Base-by-base conservation (phyloP, 2,113 vertebrate genomes). In the Rallus limicola region DNA sequence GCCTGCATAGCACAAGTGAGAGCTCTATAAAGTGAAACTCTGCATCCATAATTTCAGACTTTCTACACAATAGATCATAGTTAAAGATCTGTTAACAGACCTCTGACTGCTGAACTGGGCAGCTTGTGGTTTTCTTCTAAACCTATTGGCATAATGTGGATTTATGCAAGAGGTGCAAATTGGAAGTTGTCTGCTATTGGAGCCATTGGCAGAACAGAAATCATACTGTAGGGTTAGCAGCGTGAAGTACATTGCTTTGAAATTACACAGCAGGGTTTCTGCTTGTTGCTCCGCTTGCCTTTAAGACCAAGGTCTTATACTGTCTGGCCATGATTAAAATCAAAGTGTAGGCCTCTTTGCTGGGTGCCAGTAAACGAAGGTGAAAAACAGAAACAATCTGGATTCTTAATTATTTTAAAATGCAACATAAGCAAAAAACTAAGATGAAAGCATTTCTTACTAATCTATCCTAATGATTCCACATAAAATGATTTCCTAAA, bases 81-180 rank as follows among this genome's bases (percentile, higher is more conserved):
- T 98, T 98, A 98, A 98, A 97, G 96, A 97, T 98, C 98, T 98
- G 98, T 98, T 98, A 98, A 98, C 98, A 98, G 97, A 97, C 96
- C 97, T 98, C 97, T 98, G 97, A 97, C 82, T 93, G 98, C 97
- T 96, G 96, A 94, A 86, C 93, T 78, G 83, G 93, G 96, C 74
- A 97, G 92, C 97, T 97, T 98, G 97, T 97, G 97, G 97, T 97
- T 98, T 98, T 94, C 97, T 97, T 97, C 93, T 93, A 94, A 98
- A 97, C 94, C 96, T 94, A 97, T 94, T 98, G 98, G 98, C 97
- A 97, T 95, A 98, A 98, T 97, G 97, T 97, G 97, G 97, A 97
- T 98, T 98, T 98, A 98, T 98, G 97, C 97, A 96, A 96, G 97
- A 98, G 98, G 98, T 98, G 98, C 96, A 98, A 98, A 98, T 98